These are phyloP conservation scores for Heliothis virescens DNA, from an alignment of 1,140 invertebrate species.

Conservation along the genomic window DNA sequence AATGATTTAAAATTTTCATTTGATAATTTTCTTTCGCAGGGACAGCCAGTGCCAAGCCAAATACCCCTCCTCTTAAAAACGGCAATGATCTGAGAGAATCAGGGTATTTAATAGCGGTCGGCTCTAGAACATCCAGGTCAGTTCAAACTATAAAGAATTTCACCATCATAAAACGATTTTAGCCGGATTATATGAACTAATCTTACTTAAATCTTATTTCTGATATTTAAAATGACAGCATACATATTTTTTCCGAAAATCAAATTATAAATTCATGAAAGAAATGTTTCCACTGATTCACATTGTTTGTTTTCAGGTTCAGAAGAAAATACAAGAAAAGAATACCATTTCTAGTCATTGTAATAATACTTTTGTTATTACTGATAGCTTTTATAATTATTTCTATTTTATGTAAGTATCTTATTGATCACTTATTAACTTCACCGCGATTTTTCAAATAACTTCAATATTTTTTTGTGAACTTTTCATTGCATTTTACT, in stretches of 20 bases:
- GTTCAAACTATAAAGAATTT: not conserved
- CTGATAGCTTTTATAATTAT: constrained; percentile 80
- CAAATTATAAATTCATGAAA: too few species aligned
- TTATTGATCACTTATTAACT: constrained; percentile 45
- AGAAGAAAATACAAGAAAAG: constrained; percentile 86
- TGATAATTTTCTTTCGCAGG: constrained; percentile 52
- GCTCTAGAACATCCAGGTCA: constrained; percentile 82
- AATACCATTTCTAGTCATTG: constrained; percentile 74
- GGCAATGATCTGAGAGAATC: constrained; percentile 74
- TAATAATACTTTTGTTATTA: constrained; percentile 77
- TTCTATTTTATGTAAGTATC: constrained; percentile 82
- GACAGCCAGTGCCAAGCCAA: constrained; percentile 64
- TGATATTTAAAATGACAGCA: too few species aligned
- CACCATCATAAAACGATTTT: too few species aligned
- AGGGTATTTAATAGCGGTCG: constrained; percentile 81
- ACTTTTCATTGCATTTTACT: too few species aligned
- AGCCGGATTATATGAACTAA: too few species aligned
- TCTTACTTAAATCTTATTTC: too few species aligned
- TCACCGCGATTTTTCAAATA: too few species aligned
- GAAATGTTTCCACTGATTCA: not conserved
- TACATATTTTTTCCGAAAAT: too few species aligned
- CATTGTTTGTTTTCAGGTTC: constrained; percentile 77
- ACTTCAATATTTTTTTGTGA: too few species aligned
- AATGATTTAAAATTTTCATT: too few species aligned
- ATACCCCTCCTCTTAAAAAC: constrained; percentile 75